Evolutionary conservation across 2,797 vertebrate genomes (phyloP).

Genomic region (Podarcis siculus): DNA sequence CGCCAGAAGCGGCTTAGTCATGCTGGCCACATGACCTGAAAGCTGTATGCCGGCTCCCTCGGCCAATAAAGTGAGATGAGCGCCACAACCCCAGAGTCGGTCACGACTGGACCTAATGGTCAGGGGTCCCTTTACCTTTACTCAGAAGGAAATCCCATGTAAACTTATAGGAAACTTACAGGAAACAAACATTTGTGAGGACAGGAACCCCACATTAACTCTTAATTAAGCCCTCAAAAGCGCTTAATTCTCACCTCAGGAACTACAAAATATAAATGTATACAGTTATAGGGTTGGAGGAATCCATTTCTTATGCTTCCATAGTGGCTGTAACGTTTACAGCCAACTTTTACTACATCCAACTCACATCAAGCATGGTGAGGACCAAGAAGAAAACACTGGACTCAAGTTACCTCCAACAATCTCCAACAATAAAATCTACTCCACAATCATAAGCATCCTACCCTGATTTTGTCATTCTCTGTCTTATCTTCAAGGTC

Average conservation of each 20-base stretch:
- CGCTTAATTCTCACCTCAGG: background rate
- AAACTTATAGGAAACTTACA: background rate
- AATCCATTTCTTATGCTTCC: background rate
- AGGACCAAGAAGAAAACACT: background rate
- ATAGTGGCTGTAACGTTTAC: background rate
- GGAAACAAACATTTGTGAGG: background rate
- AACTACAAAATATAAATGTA: background rate
- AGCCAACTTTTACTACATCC: no score
- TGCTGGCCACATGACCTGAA: no score
- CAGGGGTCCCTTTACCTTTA: no score
- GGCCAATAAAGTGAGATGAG: no score
- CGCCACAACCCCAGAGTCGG: no score
- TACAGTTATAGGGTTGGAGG: background rate
- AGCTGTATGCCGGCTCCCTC: no score
- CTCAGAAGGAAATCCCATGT: background rate
- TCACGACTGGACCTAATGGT: no score
- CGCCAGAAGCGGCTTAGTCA: no score
- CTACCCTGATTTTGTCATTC: constrained; percentile 98
- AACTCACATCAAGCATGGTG: background rate
- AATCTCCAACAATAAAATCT: background rate
- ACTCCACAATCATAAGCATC: constrained; percentile 55
- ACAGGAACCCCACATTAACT: background rate
- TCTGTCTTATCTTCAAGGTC: constrained; percentile 97
- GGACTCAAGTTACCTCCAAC: background rate
- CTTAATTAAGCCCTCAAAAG: constrained; percentile 4